phyloP scores from a whole-genome alignment of 2,888 invertebrate species.

The Eledona agricola region DNA sequence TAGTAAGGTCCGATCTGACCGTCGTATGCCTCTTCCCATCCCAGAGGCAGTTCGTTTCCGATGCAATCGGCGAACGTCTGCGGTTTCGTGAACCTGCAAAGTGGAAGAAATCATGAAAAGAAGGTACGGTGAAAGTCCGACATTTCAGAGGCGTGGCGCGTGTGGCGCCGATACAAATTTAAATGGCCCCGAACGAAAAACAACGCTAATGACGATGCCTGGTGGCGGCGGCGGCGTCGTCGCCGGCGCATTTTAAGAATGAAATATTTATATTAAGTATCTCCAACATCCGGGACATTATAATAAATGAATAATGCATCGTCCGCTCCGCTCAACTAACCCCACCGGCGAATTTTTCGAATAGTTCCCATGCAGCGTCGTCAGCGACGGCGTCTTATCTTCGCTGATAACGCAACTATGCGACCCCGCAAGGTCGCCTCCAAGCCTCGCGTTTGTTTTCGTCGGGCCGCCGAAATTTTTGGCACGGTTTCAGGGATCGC shows the following conservation, averaged over 20 bases:
- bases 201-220: not conserved
- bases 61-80: constrained; percentile 97
- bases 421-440: constrained; percentile 35
- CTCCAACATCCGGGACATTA: constrained; percentile 35
- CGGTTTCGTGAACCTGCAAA: constrained; percentile 90
- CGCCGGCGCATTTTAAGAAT: constrained; percentile 21
- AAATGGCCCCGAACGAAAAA: constrained; percentile 7
- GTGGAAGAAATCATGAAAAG: constrained; percentile 17
- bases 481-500: constrained; percentile 13
- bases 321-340: constrained; percentile 4
- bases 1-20: constrained; percentile 94
- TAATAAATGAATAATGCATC: constrained; percentile 36
- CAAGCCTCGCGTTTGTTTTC: not conserved
- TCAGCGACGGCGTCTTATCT: constrained; percentile 14
- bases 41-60: constrained; percentile 95
- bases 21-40: constrained; percentile 97
- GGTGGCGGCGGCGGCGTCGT: not conserved
- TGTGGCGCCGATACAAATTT: constrained; percentile 4
- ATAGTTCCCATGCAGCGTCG: constrained; percentile 22
- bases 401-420: constrained; percentile 29
- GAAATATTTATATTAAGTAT: constrained; percentile 26
- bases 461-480: constrained; percentile 5
- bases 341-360: constrained; percentile 12
- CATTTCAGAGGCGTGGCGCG: constrained; percentile 10
- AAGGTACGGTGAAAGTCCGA: constrained; percentile 16